Conservation (phyloP, 2,888 invertebrate genomes). For the Hypselothyrea guttata region DNA sequence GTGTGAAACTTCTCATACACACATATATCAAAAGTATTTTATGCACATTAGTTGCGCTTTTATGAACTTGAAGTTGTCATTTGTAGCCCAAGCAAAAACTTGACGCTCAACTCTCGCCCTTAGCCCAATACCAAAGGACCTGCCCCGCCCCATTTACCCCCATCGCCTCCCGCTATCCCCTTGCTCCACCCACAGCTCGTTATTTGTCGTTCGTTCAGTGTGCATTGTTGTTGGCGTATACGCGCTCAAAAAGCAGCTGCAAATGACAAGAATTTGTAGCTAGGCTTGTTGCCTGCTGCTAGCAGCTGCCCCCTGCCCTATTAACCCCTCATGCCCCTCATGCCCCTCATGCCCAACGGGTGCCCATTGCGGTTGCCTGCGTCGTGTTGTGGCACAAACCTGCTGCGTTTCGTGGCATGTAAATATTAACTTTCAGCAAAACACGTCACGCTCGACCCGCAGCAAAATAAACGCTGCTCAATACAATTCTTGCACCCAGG, state of each 20-base stretch:
- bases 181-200: not conserved
- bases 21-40: constrained; percentile 65
- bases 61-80: constrained; percentile 77
- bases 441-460: constrained; percentile 56
- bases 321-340: not conserved
- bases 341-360: not conserved
- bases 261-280: constrained; percentile 75
- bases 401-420: constrained; percentile 64
- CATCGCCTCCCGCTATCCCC: too few species aligned
- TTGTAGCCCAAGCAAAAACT: constrained; percentile 59
- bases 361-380: constrained; percentile 5
- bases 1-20: constrained; percentile 6
- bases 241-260: constrained; percentile 59
- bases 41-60: constrained; percentile 78
- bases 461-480: constrained; percentile 1
- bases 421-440: constrained; percentile 74
- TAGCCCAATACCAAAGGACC: not conserved
- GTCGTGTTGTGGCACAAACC: constrained; percentile 15
- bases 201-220: constrained; percentile 6
- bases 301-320: not conserved
- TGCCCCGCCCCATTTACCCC: too few species aligned
- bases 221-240: constrained; percentile 37
- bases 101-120: constrained; percentile 50
- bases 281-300: constrained; percentile 22
- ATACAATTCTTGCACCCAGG: constrained; percentile 13